Conservation (phyloP, 2,797 vertebrate genomes). For the Clarias platycephalus region DNA sequence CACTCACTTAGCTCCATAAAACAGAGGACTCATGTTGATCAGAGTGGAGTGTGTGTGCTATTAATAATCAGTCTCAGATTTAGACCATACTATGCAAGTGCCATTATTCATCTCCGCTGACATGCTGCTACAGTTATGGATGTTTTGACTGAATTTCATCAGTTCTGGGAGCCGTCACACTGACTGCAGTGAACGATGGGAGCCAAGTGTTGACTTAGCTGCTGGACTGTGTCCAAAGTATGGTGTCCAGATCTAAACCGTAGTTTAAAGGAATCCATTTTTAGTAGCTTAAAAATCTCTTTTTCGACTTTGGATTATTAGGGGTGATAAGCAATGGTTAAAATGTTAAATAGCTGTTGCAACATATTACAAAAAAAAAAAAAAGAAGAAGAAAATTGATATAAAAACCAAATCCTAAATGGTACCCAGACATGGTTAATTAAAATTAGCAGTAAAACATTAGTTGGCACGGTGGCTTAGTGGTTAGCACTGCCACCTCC, state of each 20-base stretch:
- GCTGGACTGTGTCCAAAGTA: neutral
- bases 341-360: neutral
- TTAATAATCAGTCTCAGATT: constrained; percentile 31
- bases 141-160: constrained; percentile 23
- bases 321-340: neutral
- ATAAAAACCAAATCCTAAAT: neutral
- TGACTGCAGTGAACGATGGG: constrained; percentile 12
- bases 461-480: too few species aligned
- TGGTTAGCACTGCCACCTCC: too few species aligned
- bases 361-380: neutral
- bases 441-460: too few species aligned
- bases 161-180: neutral
- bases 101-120: constrained; percentile 21
- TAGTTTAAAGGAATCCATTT: neutral
- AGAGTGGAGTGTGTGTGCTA: neutral
- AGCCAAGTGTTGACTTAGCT: constrained; percentile 4
- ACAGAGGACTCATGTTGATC: constrained; percentile 6
- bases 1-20: neutral
- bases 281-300: neutral
- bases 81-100: neutral
- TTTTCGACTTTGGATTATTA: neutral
- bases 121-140: neutral
- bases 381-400: too few species aligned
- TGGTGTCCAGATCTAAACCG: neutral
- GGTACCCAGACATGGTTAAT: neutral